Base-by-base conservation (phyloP, 2,888 invertebrate genomes). In the Caenorhabditis becei region DNA sequence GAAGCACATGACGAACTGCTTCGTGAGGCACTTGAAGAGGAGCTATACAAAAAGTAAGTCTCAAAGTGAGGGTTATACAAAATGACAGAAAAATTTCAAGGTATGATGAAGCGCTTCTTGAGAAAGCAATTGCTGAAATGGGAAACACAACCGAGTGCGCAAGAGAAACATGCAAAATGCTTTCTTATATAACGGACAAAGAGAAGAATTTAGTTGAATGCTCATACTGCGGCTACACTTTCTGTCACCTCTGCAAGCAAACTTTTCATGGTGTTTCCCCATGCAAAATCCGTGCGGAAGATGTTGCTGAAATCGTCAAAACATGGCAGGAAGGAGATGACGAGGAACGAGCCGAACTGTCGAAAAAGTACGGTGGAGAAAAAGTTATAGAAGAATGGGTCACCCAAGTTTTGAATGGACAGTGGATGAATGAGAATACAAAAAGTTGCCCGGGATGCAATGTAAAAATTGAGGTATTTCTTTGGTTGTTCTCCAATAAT, bases 101-200 rank as follows among this genome's bases (percentile, higher is more conserved):
- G 69, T 82, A 82, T 47, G 82, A 78, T n/a, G 26, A 28, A 18
- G 53, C 62, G 11, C 32, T 82, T 16, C 37, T 82, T 14, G 47
- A 74, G 49, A 56, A 41, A 11, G 82, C 78, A 5, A 58, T 82
- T 14, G 23, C 16, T 5, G 35, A 54, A 18, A 93, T 94, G 93
- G 58, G 58, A 20, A 14, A 58, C 11, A 37, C 58, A 11, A 26
- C 28, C 16, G 59, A 37, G 24, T 59, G 41, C 59, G 59, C 41
- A 5, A 20, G 37, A 41, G 59, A 37, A 10, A 16, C 41, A 18
- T 58, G 58, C 26, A 58, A 58, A 20, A 58, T 58, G 58, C 18
- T 35, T 4, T 35, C 58, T 1, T 58, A 58, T 58, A n/a, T 58
- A 2, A 35, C 58, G 1, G 35, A 58, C 59, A 59, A 35, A 23